Evolutionary conservation across 2,888 invertebrate species (phyloP).

Genomic region (Calliphora vomitoria): DNA sequence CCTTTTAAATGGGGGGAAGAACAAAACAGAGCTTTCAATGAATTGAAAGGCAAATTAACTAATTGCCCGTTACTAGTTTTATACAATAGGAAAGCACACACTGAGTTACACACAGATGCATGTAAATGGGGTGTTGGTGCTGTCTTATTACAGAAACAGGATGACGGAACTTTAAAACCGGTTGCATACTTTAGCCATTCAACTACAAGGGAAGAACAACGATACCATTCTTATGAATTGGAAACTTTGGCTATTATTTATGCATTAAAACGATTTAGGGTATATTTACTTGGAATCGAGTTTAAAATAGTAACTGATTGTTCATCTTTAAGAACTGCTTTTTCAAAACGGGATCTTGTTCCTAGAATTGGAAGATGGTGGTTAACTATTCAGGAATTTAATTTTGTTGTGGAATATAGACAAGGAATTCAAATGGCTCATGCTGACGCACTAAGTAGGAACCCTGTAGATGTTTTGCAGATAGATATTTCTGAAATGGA

Average conservation of each 20-base stretch:
- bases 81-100: not conserved
- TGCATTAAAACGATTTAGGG: not conserved
- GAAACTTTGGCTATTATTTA: conserved; percentile 1
- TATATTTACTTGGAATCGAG: not conserved
- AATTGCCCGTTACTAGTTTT: not conserved
- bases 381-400: conserved; percentile 17
- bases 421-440: conserved; percentile 29
- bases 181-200: not conserved
- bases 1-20: not conserved
- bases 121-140: not conserved
- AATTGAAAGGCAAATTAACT: not conserved
- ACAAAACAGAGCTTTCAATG: not conserved
- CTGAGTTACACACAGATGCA: not conserved
- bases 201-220: conserved; percentile 3
- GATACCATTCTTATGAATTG: conserved; percentile 17
- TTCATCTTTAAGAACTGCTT: conserved; percentile 12
- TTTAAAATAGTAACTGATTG: conserved; percentile 11
- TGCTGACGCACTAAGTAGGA: conserved; percentile 18
- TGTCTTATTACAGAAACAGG: not conserved
- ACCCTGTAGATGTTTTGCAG: conserved; percentile 5
- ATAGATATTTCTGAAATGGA: conserved; percentile 7
- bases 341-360: conserved; percentile 25
- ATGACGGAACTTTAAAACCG: not conserved
- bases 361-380: too few species aligned
- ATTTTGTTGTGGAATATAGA: conserved; percentile 27